These are phyloP conservation scores for Stomatorhinus walkeri DNA, from an alignment of 2,797 vertebrate species.

Conservation along the genomic window DNA sequence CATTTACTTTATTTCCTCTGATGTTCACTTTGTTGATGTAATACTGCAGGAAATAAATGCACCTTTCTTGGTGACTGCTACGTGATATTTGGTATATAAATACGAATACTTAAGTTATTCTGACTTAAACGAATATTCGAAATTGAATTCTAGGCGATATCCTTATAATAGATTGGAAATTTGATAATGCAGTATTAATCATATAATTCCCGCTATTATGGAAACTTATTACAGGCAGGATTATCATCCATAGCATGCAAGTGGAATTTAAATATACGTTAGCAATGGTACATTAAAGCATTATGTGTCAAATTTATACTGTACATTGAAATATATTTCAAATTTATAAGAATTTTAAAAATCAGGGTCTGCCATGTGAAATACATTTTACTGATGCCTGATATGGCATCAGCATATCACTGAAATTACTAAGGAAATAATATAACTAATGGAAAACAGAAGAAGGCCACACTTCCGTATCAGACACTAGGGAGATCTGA, in stretches of 20 bases:
- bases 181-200: neutral
- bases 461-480: neutral
- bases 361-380: neutral
- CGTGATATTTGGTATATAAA: neutral
- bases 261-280: neutral
- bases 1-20: conserved; percentile 11
- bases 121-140: neutral
- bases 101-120: neutral
- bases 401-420: neutral
- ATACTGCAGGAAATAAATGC: conserved; percentile 6
- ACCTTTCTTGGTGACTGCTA: neutral
- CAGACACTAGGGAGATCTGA: neutral
- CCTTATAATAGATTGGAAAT: neutral
- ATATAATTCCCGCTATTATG: neutral
- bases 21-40: conserved; percentile 3
- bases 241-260: neutral
- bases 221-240: neutral
- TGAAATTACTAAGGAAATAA: neutral
- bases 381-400: neutral
- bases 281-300: neutral
- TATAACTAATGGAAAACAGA: neutral
- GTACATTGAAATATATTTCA: neutral
- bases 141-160: neutral
- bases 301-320: neutral
- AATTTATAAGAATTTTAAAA: neutral